Percentiles rank a stretch among this genome's conserved stretches.
phyloP scores from a whole-genome alignment of 2,113 vertebrate genomes.

The Urocolius indicus region DNA sequence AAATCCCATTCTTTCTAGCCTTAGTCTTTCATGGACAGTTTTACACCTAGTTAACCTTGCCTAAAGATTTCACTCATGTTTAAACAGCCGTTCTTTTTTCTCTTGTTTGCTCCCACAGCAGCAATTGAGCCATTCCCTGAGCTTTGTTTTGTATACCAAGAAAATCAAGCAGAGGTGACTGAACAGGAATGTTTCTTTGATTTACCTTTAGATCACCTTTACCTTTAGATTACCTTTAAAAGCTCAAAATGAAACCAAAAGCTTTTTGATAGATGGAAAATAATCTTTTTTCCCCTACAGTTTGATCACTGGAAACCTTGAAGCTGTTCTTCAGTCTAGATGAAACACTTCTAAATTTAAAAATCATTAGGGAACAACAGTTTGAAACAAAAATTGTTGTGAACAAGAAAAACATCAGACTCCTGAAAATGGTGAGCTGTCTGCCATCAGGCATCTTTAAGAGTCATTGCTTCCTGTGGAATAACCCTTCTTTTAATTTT shows the following conservation, averaged over 20 bases:
- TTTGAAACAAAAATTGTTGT: not conserved
- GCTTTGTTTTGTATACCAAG: not conserved
- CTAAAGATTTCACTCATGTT: fast-evolving
- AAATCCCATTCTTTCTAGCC: not conserved
- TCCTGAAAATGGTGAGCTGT: not conserved
- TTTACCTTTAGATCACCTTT: not conserved
- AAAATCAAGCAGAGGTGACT: not conserved
- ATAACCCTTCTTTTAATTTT: not conserved
- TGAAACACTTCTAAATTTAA: not conserved
- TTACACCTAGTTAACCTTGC: not conserved
- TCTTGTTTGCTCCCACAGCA: not conserved
- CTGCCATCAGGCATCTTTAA: not conserved
- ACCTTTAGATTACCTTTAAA: not conserved
- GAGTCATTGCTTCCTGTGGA: not conserved
- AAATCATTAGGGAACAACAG: not conserved
- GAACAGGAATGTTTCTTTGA: not conserved
- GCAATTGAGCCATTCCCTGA: fast-evolving
- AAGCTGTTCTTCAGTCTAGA: not conserved
- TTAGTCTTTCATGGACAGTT: not conserved
- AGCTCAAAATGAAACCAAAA: not conserved
- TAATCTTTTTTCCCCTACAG: not conserved
- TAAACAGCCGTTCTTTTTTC: not conserved
- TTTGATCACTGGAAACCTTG: not conserved
- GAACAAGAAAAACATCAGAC: not conserved
- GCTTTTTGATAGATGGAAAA: not conserved